Conservation (phyloP, 2,113 vertebrate species). For the Rattus norvegicus region DNA sequence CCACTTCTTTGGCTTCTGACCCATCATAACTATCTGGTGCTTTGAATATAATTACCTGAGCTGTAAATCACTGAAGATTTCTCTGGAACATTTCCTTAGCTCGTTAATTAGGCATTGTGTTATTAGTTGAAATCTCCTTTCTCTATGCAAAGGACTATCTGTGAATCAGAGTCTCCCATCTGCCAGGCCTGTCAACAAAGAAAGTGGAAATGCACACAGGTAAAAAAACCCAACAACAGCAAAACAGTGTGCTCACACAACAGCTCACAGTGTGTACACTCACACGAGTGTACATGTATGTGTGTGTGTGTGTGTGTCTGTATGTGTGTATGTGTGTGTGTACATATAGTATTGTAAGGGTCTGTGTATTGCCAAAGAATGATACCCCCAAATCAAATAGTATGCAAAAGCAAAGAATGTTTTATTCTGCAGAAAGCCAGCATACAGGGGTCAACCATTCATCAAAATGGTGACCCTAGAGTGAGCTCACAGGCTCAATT, state of each 20-base stretch:
- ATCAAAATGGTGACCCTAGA: too few relatives aligned
- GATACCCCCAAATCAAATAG: too few relatives aligned
- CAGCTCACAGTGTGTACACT: too few relatives aligned
- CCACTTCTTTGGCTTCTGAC: neutral
- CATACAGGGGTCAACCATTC: too few relatives aligned
- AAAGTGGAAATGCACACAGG: neutral
- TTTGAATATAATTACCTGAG: neutral
- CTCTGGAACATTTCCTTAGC: neutral
- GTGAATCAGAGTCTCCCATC: neutral
- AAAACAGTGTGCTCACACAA: rapidly evolving
- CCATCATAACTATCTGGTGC: neutral
- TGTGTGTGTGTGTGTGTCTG: neutral
- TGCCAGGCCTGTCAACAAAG: neutral
- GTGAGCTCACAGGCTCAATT: too few relatives aligned
- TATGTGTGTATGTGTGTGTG: neutral
- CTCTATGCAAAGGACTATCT: neutral
- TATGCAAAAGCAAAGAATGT: too few relatives aligned
- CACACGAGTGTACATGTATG: neutral
- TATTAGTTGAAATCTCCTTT: neutral
- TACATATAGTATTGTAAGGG: neutral
- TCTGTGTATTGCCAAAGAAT: too few relatives aligned
- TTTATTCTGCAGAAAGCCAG: too few relatives aligned
- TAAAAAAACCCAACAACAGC: neutral
- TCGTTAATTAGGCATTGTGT: neutral
- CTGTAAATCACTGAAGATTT: neutral